Conservation (phyloP, 2,888 invertebrate species). For the Anthrax anthrax region DNA sequence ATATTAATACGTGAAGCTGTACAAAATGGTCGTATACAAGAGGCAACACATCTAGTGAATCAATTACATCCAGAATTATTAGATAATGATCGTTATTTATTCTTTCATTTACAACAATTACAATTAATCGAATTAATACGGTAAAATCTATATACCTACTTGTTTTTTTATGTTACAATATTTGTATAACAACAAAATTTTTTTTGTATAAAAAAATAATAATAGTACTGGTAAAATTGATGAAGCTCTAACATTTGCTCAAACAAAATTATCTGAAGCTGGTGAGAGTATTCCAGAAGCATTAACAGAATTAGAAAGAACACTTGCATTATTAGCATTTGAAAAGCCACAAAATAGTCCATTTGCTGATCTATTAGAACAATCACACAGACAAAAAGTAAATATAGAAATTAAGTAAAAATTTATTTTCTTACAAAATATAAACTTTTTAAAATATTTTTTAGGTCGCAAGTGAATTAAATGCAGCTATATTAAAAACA, state of each 20-base stretch:
- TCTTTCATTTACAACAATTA: conserved; percentile 72
- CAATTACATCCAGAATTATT: conserved; percentile 86
- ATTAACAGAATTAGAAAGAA: conserved; percentile 72
- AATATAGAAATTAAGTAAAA: not conserved
- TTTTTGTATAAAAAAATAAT: not conserved
- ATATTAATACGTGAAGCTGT: conserved; percentile 88
- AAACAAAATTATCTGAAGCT: conserved; percentile 71
- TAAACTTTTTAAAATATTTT: conserved; percentile 11
- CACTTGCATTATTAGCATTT: conserved; percentile 87
- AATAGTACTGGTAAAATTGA: conserved; percentile 58
- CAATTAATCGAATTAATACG: conserved; percentile 33
- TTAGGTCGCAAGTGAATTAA: conserved; percentile 90
- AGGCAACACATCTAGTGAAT: conserved; percentile 87
- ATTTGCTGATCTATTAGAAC: conserved; percentile 84
- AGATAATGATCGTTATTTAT: conserved; percentile 88
- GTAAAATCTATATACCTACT: conserved; percentile 11
- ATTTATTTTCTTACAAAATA: not conserved
- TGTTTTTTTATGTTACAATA: not conserved
- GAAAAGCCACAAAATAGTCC: conserved; percentile 92
- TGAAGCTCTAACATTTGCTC: conserved; percentile 74
- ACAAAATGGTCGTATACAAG: conserved; percentile 80
- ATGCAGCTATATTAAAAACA: conserved; percentile 91
- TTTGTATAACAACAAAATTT: not conserved
- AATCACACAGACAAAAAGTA: conserved; percentile 88
- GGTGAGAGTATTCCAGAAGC: conserved; percentile 63